Percentiles rank a stretch among this genome's conserved stretches.
phyloP scores from a whole-genome alignment of 2,888 invertebrate species.

The Alloscopus bannaensis region DNA sequence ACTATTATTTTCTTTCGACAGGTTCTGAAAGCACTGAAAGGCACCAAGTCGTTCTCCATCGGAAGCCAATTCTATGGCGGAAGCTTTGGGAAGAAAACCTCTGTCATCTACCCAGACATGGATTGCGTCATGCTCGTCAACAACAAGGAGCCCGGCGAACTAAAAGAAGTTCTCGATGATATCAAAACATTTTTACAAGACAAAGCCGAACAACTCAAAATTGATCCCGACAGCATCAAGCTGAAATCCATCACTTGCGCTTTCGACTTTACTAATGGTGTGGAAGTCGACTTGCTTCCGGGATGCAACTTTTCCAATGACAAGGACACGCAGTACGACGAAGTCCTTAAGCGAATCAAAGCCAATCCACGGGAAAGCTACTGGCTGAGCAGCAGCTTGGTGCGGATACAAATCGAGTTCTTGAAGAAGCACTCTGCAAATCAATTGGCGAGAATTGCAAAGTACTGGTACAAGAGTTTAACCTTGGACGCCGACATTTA shows the following conservation, averaged over 20 bases:
- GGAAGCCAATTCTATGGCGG: slow-evolving; percentile 12
- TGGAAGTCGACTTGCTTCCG: slow-evolving; percentile 55
- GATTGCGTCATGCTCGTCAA: slow-evolving; percentile 55
- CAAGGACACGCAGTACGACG: neutral
- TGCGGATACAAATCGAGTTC: slow-evolving; percentile 8
- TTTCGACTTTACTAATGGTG: slow-evolving; percentile 35
- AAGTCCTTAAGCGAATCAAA: neutral
- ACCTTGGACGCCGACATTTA: slow-evolving; percentile 23
- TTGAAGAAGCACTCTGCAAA: slow-evolving; percentile 12
- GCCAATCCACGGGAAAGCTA: neutral
- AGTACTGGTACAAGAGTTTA: slow-evolving; percentile 49
- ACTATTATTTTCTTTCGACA: neutral
- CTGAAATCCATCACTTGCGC: slow-evolving; percentile 2
- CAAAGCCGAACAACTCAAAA: neutral
- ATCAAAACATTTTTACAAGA: slow-evolving; percentile 23
- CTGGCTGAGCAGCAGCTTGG: slow-evolving; percentile 26
- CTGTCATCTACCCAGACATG: slow-evolving; percentile 51
- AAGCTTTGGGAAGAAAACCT: slow-evolving; percentile 57
- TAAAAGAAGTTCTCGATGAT: slow-evolving; percentile 2
- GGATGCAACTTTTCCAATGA: slow-evolving; percentile 19
- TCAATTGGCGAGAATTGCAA: slow-evolving; percentile 21
- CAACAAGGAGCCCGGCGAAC: slow-evolving; percentile 15
- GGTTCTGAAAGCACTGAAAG: slow-evolving; percentile 32
- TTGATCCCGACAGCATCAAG: neutral
- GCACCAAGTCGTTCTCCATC: neutral